Evolutionary conservation across 2,888 invertebrate species (phyloP).

Genomic region (Erebia ligea): DNA sequence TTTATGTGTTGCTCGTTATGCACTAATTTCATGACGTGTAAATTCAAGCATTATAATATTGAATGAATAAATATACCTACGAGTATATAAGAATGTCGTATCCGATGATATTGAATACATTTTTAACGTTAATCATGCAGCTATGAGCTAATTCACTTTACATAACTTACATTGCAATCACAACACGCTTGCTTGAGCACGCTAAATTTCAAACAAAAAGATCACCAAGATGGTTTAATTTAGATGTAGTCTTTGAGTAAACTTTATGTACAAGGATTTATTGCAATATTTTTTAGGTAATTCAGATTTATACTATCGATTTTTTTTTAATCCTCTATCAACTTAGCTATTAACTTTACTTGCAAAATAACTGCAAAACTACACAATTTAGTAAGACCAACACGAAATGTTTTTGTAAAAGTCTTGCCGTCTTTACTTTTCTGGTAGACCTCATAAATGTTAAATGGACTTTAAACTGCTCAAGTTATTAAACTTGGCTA

Average conservation of each 20-base stretch:
- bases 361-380: not conserved
- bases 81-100: not conserved
- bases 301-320: no score
- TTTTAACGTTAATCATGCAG: no score
- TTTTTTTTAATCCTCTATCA: no score
- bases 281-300: not conserved
- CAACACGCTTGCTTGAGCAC: no score
- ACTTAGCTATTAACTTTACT: no score
- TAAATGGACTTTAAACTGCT: conserved; percentile 32
- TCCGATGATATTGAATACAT: not conserved
- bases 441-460: conserved; percentile 34
- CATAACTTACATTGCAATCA: no score
- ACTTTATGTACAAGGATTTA: not conserved
- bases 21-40: conserved; percentile 36
- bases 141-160: no score
- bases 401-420: conserved; percentile 10
- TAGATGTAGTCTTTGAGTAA: no score
- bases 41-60: not conserved
- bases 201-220: no score
- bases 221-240: no score
- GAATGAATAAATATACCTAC: no score
- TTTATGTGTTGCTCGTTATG: conserved; percentile 41
- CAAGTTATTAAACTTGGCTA: conserved; percentile 30
- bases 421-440: conserved; percentile 16
- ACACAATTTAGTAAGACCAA: not conserved